phyloP scores from a whole-genome alignment of 2,113 vertebrate species.

The Tachuris rubrigastra region DNA sequence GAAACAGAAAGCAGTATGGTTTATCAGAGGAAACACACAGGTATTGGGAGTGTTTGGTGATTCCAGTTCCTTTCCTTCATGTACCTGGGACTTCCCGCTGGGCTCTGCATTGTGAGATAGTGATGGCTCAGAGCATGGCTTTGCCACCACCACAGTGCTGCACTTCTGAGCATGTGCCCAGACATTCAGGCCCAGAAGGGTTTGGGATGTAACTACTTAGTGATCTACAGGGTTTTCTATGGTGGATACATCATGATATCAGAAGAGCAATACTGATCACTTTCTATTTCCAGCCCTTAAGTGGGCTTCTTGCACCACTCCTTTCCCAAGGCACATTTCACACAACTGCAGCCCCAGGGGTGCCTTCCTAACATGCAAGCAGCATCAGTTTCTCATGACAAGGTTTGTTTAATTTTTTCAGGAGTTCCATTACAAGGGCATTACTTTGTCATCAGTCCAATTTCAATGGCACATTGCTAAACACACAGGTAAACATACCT shows the following conservation, averaged over 20 bases:
- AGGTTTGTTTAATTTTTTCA: background rate
- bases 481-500: background rate
- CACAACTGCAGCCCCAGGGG: background rate
- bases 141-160: background rate
- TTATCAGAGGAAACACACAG: background rate
- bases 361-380: background rate
- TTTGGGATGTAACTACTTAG: background rate
- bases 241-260: background rate
- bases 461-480: background rate
- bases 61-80: background rate
- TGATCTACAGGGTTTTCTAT: background rate
- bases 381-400: background rate
- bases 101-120: background rate
- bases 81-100: background rate
- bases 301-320: background rate
- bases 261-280: accelerated
- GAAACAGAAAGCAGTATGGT: background rate
- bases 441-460: background rate
- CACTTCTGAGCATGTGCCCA: background rate
- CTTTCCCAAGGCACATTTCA: background rate
- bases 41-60: background rate
- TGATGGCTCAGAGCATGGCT: background rate
- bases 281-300: background rate
- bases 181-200: background rate
- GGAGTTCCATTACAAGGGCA: background rate